Evolutionary conservation across 92 coral and sea anemone species (phyloP).

Genomic region (Plumapathes pennacea): DNA sequence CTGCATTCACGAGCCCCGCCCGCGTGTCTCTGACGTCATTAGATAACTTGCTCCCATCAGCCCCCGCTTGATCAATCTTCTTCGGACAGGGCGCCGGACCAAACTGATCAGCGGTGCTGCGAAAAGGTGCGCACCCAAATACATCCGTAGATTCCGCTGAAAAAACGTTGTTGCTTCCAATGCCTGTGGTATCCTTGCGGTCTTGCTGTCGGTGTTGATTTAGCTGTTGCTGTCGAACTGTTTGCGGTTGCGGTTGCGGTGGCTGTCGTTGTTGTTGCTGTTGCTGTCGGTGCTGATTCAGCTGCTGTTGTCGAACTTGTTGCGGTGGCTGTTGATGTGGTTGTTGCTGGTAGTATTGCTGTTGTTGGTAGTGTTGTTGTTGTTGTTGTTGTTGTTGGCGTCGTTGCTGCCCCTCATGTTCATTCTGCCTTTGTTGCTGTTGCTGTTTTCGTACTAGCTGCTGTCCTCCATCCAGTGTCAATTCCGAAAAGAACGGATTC

Average conservation of each 20-base stretch:
- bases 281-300: constrained; percentile 17
- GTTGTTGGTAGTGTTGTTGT: constrained; percentile 48
- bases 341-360: constrained; percentile 39
- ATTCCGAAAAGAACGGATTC: no score
- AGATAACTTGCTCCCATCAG: background rate
- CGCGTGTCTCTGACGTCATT: background rate
- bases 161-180: no score
- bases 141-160: no score
- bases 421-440: no score
- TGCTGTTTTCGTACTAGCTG: no score
- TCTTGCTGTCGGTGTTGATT: background rate
- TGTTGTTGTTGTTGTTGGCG: no score
- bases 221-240: background rate
- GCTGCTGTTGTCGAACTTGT: constrained; percentile 30
- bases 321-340: constrained; percentile 46
- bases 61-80: background rate
- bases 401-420: no score
- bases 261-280: constrained; percentile 45
- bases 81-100: background rate
- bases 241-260: no score
- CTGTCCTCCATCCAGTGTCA: no score
- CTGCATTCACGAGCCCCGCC: constrained; percentile 63
- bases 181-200: no score
- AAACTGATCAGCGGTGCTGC: background rate
- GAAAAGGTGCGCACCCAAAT: background rate